phyloP scores from a whole-genome alignment of 2,888 invertebrate species.

The Lithophane socia region DNA sequence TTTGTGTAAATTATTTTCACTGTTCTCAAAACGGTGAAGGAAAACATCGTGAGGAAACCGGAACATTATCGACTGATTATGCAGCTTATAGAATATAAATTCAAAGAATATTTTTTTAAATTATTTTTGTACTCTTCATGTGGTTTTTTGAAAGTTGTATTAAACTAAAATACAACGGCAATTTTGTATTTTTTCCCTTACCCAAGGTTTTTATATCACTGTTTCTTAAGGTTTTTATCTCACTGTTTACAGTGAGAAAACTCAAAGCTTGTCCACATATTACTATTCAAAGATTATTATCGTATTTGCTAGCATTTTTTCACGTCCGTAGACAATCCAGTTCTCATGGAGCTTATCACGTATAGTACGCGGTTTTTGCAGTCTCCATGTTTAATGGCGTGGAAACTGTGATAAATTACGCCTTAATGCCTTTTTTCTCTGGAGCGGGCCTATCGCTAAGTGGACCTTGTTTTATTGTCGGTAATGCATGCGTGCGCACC shows the following conservation, averaged over 20 bases:
- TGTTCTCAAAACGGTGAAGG: no score
- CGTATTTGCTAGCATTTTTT: conserved; percentile 73
- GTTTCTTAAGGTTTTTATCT: not conserved
- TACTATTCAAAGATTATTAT: conserved; percentile 33
- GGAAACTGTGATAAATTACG: conserved; percentile 89
- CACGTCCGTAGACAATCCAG: conserved; percentile 82
- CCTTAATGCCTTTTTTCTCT: conserved; percentile 86
- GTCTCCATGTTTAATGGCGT: conserved; percentile 86
- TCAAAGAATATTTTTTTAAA: not conserved
- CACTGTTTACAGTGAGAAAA: not conserved
- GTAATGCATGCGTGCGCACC: conserved; percentile 65
- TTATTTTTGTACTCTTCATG: not conserved
- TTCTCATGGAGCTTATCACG: conserved; percentile 84
- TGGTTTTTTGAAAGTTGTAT: not conserved
- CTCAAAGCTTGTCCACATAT: not conserved
- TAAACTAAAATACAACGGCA: not conserved
- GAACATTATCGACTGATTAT: no score
- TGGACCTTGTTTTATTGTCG: conserved; percentile 79
- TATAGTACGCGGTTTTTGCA: conserved; percentile 85
- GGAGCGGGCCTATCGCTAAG: conserved; percentile 77
- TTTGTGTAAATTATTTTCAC: no score
- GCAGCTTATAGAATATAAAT: not conserved
- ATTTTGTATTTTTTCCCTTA: not conserved
- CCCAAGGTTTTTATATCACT: not conserved
- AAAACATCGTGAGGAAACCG: no score